Conservation (phyloP, 2,797 vertebrate genomes). For the Tenualosa thibaudeaui region DNA sequence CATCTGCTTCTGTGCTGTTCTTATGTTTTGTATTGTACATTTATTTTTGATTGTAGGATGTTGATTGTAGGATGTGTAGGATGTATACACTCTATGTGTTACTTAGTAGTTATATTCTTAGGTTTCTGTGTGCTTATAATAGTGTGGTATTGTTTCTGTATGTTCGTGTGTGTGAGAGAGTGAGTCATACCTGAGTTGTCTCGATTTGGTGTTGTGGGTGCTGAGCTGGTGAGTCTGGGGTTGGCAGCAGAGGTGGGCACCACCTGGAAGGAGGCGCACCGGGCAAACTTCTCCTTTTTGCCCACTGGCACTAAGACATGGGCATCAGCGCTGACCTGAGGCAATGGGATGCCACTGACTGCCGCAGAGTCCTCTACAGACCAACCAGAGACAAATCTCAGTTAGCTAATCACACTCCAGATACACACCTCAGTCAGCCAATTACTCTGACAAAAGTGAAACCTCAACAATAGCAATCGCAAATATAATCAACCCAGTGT, state of each 20-base stretch:
- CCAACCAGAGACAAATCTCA: neutral
- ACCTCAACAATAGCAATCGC: neutral
- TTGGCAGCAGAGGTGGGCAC: slow-evolving; percentile 60
- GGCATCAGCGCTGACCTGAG: neutral
- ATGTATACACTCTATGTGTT: neutral
- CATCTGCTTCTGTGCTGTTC: neutral
- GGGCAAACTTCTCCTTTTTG: slow-evolving; percentile 69
- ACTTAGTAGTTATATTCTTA: neutral
- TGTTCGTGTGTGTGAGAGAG: neutral
- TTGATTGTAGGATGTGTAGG: no score
- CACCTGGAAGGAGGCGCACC: slow-evolving; percentile 76
- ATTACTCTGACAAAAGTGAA: neutral
- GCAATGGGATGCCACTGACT: slow-evolving; percentile 19
- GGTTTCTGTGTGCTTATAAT: neutral
- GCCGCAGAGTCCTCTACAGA: neutral
- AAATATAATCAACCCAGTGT: neutral
- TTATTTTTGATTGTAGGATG: no score
- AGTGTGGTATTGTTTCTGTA: neutral
- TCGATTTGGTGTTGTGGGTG: slow-evolving; percentile 79
- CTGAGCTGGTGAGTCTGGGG: slow-evolving; percentile 78
- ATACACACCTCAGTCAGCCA: no score
- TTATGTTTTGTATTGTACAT: neutral
- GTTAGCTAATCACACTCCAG: neutral
- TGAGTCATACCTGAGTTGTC: slow-evolving; percentile 68
- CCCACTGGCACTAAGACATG: slow-evolving; percentile 37